Percentiles rank a stretch among this genome's conserved stretches.
phyloP scores from a whole-genome alignment of 1,140 invertebrate species.

The Phymorhynchus buccinoides region DNA sequence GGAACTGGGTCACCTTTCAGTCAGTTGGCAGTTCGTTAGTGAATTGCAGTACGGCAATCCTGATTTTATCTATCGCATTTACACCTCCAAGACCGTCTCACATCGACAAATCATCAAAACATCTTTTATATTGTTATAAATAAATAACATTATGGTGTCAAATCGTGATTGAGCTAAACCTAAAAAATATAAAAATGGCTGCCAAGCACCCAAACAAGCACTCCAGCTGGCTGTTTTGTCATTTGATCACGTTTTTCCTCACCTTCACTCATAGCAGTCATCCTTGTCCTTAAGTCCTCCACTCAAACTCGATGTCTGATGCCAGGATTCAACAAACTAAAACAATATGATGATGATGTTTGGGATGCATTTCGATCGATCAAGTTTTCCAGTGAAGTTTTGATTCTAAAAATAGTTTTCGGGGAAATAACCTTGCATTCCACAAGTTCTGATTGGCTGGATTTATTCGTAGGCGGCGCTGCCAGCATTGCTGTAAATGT shows the following conservation, averaged over 20 bases:
- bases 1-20: no score
- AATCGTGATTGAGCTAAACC: no score
- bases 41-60: no score
- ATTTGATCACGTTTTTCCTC: neutral
- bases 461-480: constrained; percentile 25
- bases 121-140: no score
- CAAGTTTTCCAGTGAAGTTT: constrained; percentile 26
- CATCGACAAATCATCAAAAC: no score
- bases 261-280: constrained; percentile 32
- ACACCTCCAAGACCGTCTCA: no score
- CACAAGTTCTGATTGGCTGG: constrained; percentile 19
- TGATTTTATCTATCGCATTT: no score
- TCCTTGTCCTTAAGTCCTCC: neutral
- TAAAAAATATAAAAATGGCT: neutral
- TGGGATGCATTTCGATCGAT: neutral
- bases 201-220: neutral
- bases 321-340: neutral
- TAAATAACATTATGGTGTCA: neutral
- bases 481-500: neutral
- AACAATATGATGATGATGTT: neutral
- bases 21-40: no score
- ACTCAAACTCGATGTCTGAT: neutral
- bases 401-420: constrained; percentile 33
- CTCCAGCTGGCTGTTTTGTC: neutral
- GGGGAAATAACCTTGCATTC: constrained; percentile 35